Percentiles rank a stretch among this genome's conserved stretches.
phyloP scores from a whole-genome alignment of 1,140 invertebrate genomes.

The Drosophila kikkawai region DNA sequence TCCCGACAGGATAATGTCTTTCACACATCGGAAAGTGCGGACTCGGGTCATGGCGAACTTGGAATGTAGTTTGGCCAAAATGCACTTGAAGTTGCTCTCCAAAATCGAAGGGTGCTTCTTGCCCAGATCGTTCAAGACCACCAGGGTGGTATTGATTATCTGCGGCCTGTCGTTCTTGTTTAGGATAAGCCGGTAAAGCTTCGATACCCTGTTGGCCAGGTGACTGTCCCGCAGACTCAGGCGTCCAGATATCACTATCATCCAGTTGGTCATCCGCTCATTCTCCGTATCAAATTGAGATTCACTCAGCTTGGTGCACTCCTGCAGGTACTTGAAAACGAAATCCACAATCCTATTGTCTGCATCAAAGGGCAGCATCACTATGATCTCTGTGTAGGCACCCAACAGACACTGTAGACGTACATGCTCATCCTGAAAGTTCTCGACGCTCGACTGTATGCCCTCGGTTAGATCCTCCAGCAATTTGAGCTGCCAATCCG shows the following conservation, averaged over 20 bases:
- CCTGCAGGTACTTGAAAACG: constrained; percentile 68
- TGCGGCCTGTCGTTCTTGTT: constrained; percentile 75
- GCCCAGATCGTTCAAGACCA: constrained; percentile 77
- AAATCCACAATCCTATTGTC: constrained; percentile 54
- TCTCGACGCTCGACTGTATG: constrained; percentile 18
- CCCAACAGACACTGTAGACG: constrained; percentile 58
- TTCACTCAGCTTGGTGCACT: constrained; percentile 65
- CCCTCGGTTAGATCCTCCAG: constrained; percentile 42
- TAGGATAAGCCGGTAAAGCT: constrained; percentile 63
- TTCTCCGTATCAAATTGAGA: constrained; percentile 75
- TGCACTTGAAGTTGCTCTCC: constrained; percentile 70
- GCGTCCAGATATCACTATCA: constrained; percentile 75
- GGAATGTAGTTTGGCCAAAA: constrained; percentile 68
- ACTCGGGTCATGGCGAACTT: constrained; percentile 73
- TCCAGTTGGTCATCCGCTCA: constrained; percentile 77
- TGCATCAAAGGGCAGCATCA: constrained; percentile 43
- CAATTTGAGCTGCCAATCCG: constrained; percentile 49
- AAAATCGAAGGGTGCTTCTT: constrained; percentile 75
- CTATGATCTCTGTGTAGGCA: constrained; percentile 72
- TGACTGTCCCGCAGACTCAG: constrained; percentile 63
- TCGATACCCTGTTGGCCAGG: constrained; percentile 51
- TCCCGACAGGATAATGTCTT: constrained; percentile 76
- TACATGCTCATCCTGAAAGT: constrained; percentile 58
- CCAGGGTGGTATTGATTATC: constrained; percentile 75
- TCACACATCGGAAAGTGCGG: constrained; percentile 78